A percentile compares a stretch with the other conserved stretches of the same genome.
phyloP scores from a whole-genome alignment of 2,888 invertebrate genomes.

The Hemicrepidius hirtus region DNA sequence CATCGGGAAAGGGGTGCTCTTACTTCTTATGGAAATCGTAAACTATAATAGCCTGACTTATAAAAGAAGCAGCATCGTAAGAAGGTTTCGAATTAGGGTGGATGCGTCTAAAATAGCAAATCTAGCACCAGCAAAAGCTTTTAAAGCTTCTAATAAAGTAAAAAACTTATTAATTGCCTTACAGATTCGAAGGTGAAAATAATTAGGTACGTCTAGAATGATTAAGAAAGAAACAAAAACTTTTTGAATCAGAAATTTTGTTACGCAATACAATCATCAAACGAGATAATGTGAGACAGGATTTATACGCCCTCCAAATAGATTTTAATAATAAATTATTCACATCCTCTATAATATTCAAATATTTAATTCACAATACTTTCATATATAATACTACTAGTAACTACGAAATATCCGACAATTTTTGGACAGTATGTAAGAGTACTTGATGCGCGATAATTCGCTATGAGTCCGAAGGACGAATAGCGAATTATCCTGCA shows the following conservation, averaged over 20 bases:
- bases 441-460: no score
- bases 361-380: no score
- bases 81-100: conserved; percentile 19
- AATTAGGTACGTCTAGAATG: conserved; percentile 40
- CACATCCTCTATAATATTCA: no score
- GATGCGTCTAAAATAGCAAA: conserved; percentile 20
- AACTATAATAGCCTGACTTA: conserved; percentile 41
- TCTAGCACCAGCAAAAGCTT: conserved; percentile 37
- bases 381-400: no score
- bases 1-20: conserved; percentile 28
- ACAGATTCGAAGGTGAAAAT: conserved; percentile 33
- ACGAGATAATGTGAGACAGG: no score
- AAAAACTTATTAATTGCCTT: conserved; percentile 43
- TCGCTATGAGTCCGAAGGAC: no score
- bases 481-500: no score
- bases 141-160: conserved; percentile 27
- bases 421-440: no score
- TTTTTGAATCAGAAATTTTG: conserved; percentile 18
- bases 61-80: conserved; percentile 26
- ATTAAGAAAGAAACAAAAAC: conserved; percentile 36
- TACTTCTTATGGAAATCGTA: conserved; percentile 44
- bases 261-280: background rate
- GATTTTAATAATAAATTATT: no score
- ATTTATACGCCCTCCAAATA: no score
- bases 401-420: no score